Evolutionary conservation across 2,888 invertebrate species (phyloP).

Genomic region (Apamea anceps): DNA sequence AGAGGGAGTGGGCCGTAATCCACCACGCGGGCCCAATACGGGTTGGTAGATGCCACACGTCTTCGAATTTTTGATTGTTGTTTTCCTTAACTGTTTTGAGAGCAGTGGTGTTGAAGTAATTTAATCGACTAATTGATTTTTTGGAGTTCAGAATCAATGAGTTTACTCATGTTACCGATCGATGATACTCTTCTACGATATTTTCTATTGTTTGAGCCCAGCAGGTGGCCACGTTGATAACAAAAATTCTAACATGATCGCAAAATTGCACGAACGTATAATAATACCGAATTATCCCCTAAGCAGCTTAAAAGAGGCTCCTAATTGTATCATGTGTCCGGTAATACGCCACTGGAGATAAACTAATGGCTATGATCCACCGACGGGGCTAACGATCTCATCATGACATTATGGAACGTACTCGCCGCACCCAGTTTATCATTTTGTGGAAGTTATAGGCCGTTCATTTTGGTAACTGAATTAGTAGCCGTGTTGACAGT

Average conservation of each 20-base stretch:
- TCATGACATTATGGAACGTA: constrained; percentile 41
- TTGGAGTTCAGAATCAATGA: too few species aligned
- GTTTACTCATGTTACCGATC: too few species aligned
- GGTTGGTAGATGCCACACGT: too few species aligned
- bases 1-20: too few species aligned
- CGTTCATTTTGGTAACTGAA: constrained; percentile 35
- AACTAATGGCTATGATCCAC: constrained; percentile 31
- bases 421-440: constrained; percentile 20
- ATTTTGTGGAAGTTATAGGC: constrained; percentile 34
- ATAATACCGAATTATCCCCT: constrained; percentile 4
- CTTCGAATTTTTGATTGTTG: too few species aligned
- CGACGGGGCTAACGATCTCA: constrained; percentile 46
- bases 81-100: too few species aligned
- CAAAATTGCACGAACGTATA: not conserved
- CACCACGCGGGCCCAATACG: too few species aligned
- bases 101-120: too few species aligned
- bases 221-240: too few species aligned
- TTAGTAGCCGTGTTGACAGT: constrained; percentile 23
- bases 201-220: too few species aligned
- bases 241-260: not conserved
- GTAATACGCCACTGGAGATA: constrained; percentile 44
- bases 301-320: constrained; percentile 24
- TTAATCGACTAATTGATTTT: too few species aligned
- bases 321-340: constrained; percentile 54
- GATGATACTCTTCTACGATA: too few species aligned